Evolutionary conservation across 2,888 invertebrate species (phyloP).

Genomic region (Scaptomyza polygonia): DNA sequence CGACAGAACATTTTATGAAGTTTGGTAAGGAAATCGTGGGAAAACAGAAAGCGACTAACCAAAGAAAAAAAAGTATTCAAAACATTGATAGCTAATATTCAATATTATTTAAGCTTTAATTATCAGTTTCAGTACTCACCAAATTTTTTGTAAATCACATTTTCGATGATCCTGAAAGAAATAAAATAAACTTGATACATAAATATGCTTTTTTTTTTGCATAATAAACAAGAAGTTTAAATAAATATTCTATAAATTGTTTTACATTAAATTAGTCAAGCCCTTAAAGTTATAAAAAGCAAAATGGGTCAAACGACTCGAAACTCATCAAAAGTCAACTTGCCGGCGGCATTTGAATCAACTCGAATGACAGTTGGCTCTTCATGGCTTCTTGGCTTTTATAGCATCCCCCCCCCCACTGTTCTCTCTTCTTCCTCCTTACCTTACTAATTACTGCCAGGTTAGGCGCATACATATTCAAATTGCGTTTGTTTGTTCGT

Average conservation of each 20-base stretch:
- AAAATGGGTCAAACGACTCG: background rate
- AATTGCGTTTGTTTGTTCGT: slow-evolving; percentile 39
- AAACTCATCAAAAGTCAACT: background rate
- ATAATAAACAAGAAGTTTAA: background rate
- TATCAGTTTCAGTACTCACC: background rate
- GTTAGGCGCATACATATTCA: slow-evolving; percentile 35
- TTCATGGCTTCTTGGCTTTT: slow-evolving; percentile 27
- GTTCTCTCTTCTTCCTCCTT: rapidly evolving
- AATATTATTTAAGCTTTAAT: background rate
- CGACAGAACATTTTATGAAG: no score
- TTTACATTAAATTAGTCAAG: background rate
- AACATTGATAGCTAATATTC: no score
- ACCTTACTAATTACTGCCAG: slow-evolving; percentile 23
- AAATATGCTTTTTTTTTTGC: no score
- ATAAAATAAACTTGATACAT: background rate
- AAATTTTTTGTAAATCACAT: background rate
- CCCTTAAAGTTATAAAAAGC: background rate
- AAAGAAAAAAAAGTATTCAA: no score
- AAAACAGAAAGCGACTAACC: background rate
- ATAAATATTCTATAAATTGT: background rate
- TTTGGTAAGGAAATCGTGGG: no score
- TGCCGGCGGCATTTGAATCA: slow-evolving; percentile 30
- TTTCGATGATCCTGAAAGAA: background rate
- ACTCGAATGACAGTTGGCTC: slow-evolving; percentile 8
- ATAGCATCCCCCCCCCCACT: no score